phyloP scores from a whole-genome alignment of 1,140 invertebrate species.

The Danaus plexippus region DNA sequence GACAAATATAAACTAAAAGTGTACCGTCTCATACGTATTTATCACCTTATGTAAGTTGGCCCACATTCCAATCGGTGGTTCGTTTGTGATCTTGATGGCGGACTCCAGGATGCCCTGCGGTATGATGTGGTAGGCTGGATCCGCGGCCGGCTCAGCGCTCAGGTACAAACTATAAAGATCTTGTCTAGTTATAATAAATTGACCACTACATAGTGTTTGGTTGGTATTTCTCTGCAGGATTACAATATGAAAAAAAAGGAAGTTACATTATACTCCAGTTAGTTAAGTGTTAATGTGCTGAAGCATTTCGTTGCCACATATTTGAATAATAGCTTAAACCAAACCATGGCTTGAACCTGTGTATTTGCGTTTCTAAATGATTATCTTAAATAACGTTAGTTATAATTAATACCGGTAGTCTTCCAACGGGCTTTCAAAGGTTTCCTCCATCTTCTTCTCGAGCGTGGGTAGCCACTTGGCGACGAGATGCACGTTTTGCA shows the following conservation, averaged over 20 bases:
- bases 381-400: neutral
- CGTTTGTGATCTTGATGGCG: constrained; percentile 96
- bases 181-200: too few species aligned
- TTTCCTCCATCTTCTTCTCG: constrained; percentile 93
- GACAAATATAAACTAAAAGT: too few species aligned
- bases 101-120: constrained; percentile 91
- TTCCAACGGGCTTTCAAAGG: constrained; percentile 77
- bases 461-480: constrained; percentile 88
- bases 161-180: constrained; percentile 67
- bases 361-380: too few species aligned
- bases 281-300: too few species aligned
- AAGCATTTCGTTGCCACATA: too few species aligned
- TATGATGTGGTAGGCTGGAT: constrained; percentile 72
- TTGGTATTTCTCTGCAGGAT: too few species aligned
- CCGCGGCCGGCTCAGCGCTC: constrained; percentile 75
- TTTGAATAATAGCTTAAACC: too few species aligned
- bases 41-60: constrained; percentile 90
- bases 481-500: constrained; percentile 93
- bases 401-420: constrained; percentile 72
- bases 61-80: constrained; percentile 94
- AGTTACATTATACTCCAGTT: too few species aligned
- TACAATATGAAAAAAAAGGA: too few species aligned
- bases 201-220: too few species aligned
- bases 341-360: too few species aligned
- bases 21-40: too few species aligned